Evolutionary conservation across 2,113 vertebrate species (phyloP).

Genomic region (Cairina moschata): DNA sequence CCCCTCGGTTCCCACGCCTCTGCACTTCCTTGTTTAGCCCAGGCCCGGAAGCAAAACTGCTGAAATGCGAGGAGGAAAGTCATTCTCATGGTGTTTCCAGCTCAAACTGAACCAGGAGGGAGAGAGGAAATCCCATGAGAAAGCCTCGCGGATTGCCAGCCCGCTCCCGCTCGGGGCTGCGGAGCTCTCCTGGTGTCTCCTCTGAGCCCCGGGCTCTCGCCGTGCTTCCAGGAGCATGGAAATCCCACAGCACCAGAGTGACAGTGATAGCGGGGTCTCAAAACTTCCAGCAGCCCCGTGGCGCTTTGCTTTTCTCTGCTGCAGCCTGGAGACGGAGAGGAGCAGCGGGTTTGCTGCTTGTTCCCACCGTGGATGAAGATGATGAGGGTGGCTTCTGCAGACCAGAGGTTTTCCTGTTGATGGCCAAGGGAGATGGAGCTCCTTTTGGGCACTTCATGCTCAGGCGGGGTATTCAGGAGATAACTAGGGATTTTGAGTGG

Average conservation of each 20-base stretch:
- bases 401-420: background rate
- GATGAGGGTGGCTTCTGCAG: background rate
- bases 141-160: slow-evolving; percentile 45
- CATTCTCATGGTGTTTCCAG: slow-evolving; percentile 69
- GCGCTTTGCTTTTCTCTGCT: background rate
- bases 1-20: slow-evolving; percentile 68
- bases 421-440: background rate
- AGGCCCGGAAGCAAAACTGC: slow-evolving; percentile 67
- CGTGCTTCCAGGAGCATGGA: background rate
- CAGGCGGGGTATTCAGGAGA: background rate
- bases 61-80: slow-evolving; percentile 60
- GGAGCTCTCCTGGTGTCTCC: slow-evolving; percentile 1
- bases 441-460: background rate
- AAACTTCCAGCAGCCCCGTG: background rate
- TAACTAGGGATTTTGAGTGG: background rate
- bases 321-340: background rate
- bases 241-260: background rate
- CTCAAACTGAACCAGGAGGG: slow-evolving; percentile 50
- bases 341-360: background rate
- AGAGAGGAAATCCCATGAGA: slow-evolving; percentile 62
- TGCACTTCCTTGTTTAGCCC: slow-evolving; percentile 70
- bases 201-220: background rate
- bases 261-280: background rate
- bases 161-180: background rate
- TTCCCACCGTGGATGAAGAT: background rate